Evolutionary conservation across 1,140 invertebrate genomes (phyloP).

Genomic region (Anoplophora glabripennis): DNA sequence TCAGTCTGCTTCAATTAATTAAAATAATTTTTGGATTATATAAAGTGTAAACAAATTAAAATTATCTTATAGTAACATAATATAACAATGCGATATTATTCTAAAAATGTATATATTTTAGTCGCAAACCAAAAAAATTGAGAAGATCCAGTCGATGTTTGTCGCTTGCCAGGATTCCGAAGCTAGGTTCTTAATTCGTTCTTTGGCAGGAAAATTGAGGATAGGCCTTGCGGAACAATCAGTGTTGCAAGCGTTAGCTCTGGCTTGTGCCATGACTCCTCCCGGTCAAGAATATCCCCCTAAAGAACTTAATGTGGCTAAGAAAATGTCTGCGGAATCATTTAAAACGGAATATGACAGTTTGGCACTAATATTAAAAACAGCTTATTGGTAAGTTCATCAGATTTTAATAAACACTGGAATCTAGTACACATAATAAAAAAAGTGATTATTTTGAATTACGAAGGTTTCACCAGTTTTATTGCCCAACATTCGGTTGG

Average conservation of each 20-base stretch:
- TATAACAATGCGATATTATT: too few species aligned
- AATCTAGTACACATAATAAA: too few species aligned
- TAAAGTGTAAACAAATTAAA: too few species aligned
- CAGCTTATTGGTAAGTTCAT: slow-evolving; percentile 87
- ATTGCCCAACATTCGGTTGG: too few species aligned
- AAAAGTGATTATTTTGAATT: too few species aligned
- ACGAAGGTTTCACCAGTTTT: too few species aligned
- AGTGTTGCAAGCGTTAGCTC: slow-evolving; percentile 85
- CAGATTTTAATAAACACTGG: too few species aligned
- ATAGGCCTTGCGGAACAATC: slow-evolving; percentile 98
- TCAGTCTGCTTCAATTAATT: too few species aligned
- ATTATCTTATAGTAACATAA: too few species aligned
- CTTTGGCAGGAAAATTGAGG: slow-evolving; percentile 88
- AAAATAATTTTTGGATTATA: too few species aligned
- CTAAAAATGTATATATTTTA: slow-evolving; percentile 20
- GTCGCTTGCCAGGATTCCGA: slow-evolving; percentile 90
- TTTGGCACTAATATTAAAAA: slow-evolving; percentile 80
- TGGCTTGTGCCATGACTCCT: slow-evolving; percentile 74
- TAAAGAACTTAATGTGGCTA: slow-evolving; percentile 60
- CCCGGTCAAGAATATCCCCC: slow-evolving; percentile 66
- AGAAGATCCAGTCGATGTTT: slow-evolving; percentile 88
- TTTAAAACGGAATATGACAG: slow-evolving; percentile 82
- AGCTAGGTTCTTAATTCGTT: slow-evolving; percentile 89
- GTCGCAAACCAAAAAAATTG: slow-evolving; percentile 75
- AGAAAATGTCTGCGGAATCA: slow-evolving; percentile 61